phyloP scores from a whole-genome alignment of 1,140 invertebrate species.

The Saccostrea echinata region DNA sequence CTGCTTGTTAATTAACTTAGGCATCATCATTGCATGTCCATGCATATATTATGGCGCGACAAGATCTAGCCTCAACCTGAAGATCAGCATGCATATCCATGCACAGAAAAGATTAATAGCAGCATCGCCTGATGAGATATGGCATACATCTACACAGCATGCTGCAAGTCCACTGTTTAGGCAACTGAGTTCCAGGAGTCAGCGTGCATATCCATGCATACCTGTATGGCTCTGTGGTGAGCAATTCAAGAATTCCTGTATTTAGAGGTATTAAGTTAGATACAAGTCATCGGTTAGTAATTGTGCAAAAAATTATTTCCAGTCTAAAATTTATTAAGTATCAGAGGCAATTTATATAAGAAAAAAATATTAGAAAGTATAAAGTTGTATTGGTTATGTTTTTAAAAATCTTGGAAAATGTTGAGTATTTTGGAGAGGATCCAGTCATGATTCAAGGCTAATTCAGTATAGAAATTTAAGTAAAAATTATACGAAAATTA shows the following conservation, averaged over 20 bases:
- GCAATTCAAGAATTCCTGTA: neutral
- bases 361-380: too few species aligned
- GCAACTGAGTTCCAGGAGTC: neutral
- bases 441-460: too few species aligned
- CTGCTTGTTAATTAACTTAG: neutral
- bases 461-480: too few species aligned
- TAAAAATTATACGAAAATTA: too few species aligned
- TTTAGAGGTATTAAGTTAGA: neutral
- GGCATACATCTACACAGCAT: neutral
- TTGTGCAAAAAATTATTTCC: too few species aligned
- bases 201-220: conserved; percentile 23
- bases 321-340: too few species aligned
- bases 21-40: conserved; percentile 17
- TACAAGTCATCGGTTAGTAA: too few species aligned
- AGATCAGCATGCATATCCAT: conserved; percentile 18
- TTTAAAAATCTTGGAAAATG: too few species aligned
- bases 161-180: neutral
- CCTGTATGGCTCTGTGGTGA: neutral
- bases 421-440: too few species aligned
- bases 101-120: neutral
- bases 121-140: too few species aligned
- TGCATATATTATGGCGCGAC: neutral
- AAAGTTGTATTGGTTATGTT: too few species aligned
- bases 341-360: too few species aligned
- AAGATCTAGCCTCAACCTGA: neutral